These are phyloP conservation scores for Hoplodrina blanda DNA, from an alignment of 2,888 invertebrate species.

Conservation along the genomic window DNA sequence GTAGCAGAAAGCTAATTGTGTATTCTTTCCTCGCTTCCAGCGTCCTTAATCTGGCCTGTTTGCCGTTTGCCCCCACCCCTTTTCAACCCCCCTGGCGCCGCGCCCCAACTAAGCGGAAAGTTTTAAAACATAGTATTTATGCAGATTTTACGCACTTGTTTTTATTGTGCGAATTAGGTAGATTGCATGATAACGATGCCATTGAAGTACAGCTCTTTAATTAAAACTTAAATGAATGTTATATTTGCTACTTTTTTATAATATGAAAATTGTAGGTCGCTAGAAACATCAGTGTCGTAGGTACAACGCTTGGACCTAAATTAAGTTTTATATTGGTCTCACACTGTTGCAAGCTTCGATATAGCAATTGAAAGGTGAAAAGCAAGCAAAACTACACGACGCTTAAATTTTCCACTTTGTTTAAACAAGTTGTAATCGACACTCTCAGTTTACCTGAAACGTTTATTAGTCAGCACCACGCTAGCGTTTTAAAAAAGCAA, in stretches of 20 bases:
- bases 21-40: conserved; percentile 90
- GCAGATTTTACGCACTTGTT: conserved; percentile 79
- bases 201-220: conserved; percentile 66
- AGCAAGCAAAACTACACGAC: conserved; percentile 30
- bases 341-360: conserved; percentile 40
- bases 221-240: conserved; percentile 59
- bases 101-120: conserved; percentile 88
- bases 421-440: conserved; percentile 50
- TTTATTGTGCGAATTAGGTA: conserved; percentile 77
- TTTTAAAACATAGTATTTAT: conserved; percentile 85
- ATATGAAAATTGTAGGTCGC: conserved; percentile 3
- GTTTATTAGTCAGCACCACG: conserved; percentile 49
- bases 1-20: conserved; percentile 90
- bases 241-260: conserved; percentile 22
- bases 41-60: conserved; percentile 89
- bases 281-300: conserved; percentile 5
- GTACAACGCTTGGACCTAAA: conserved; percentile 8
- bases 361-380: conserved; percentile 49
- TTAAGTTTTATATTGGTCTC: conserved; percentile 22
- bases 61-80: conserved; percentile 77
- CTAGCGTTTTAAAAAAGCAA: conserved; percentile 55
- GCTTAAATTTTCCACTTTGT: conserved; percentile 44
- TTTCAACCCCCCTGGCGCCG: conserved; percentile 71
- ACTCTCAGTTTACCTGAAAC: conserved; percentile 36
- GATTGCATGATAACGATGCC: conserved; percentile 73